A percentile compares a stretch with the other conserved stretches of the same genome.
phyloP scores from a whole-genome alignment of 2,888 invertebrate species.

The Ditula angustiorana region DNA sequence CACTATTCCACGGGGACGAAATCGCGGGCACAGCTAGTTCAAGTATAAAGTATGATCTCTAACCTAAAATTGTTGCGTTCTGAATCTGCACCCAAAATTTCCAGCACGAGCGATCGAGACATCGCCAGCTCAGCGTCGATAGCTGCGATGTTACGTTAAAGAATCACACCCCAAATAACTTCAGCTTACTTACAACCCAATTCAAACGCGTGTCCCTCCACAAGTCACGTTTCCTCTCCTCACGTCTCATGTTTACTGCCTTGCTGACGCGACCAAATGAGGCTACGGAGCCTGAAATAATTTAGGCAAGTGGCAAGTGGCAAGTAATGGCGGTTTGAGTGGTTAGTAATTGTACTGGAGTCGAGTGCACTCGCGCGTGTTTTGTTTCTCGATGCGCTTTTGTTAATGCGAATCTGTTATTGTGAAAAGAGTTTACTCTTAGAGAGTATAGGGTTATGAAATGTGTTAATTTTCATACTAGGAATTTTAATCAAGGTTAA shows the following conservation, averaged over 20 bases:
- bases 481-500: no score
- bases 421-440: background rate
- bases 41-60: no score
- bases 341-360: constrained; percentile 1
- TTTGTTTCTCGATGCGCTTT: background rate
- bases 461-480: background rate
- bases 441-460: background rate
- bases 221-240: constrained; percentile 15
- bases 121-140: no score
- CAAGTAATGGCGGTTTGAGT: background rate
- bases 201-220: background rate
- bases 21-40: no score
- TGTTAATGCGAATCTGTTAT: constrained; percentile 1
- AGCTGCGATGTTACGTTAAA: no score
- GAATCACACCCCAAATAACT: no score
- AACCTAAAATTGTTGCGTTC: no score
- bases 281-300: constrained; percentile 27
- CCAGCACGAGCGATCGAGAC: no score
- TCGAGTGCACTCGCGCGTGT: background rate
- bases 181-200: background rate
- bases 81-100: no score
- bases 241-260: constrained; percentile 27
- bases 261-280: constrained; percentile 29
- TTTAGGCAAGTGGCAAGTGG: constrained; percentile 19
- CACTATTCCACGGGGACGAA: no score